These are phyloP conservation scores for Protodeltote pygarga DNA, from an alignment of 2,888 invertebrate genomes.

Conservation along the genomic window DNA sequence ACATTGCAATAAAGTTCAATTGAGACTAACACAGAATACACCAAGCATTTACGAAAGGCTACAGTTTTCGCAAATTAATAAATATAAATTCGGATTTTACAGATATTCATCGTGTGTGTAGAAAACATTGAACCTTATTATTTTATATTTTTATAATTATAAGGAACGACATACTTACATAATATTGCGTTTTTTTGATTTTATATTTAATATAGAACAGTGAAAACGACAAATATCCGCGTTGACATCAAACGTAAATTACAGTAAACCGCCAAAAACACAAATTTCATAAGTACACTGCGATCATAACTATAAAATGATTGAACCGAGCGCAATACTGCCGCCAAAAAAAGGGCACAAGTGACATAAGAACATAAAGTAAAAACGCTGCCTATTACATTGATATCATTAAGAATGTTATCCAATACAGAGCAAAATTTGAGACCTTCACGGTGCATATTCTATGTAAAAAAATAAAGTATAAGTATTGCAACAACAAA, in stretches of 20 bases:
- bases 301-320: conserved; percentile 51
- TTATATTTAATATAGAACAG: no score
- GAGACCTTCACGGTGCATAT: no score
- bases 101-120: conserved; percentile 41
- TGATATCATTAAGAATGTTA: no score
- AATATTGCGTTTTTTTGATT: not conserved
- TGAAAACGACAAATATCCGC: conserved; percentile 45
- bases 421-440: no score
- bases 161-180: conserved; percentile 7
- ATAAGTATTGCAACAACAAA: no score
- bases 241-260: conserved; percentile 25
- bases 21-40: conserved; percentile 36
- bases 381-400: no score
- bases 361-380: no score
- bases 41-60: conserved; percentile 39
- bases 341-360: no score
- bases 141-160: no score
- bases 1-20: conserved; percentile 37
- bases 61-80: conserved; percentile 41
- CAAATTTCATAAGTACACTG: conserved; percentile 63
- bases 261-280: conserved; percentile 52
- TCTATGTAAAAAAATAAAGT: no score
- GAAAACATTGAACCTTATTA: not conserved
- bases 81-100: conserved; percentile 51
- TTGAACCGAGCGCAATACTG: conserved; percentile 58